These are phyloP conservation scores for Puma concolor DNA, from an alignment of 2,113 vertebrate species.

Conservation along the genomic window DNA sequence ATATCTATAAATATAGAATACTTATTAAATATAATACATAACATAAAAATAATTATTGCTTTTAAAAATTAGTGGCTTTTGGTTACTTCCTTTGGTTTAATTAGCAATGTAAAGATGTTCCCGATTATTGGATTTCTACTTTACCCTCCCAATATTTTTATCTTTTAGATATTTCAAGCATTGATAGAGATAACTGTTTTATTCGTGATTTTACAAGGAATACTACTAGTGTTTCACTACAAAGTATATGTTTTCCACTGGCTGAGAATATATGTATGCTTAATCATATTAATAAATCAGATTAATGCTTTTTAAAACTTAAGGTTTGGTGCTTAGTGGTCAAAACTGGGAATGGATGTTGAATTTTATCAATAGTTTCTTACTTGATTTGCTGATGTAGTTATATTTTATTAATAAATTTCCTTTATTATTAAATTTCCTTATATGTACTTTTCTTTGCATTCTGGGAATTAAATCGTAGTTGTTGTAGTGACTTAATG, in stretches of 20 bases:
- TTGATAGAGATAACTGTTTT: constrained; percentile 5
- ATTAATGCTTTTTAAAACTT: constrained; percentile 9
- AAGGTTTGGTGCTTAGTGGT: background rate
- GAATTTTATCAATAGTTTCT: constrained; percentile 12
- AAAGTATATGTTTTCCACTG: background rate
- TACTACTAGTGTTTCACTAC: background rate
- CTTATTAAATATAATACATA: background rate
- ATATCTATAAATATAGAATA: background rate
- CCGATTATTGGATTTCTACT: constrained; percentile 37
- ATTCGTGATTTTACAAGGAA: constrained; percentile 40
- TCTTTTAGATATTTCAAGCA: background rate
- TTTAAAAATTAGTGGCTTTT: constrained; percentile 45
- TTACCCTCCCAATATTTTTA: background rate
- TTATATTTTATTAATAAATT: background rate
- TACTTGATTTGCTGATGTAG: constrained; percentile 17
- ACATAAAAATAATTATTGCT: background rate
- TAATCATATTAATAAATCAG: constrained; percentile 4
- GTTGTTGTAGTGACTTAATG: background rate
- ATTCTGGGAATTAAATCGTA: constrained; percentile 20
- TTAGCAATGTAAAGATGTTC: constrained; percentile 11
- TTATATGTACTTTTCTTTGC: constrained; percentile 12
- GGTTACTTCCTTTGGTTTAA: background rate
- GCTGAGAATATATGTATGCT: background rate
- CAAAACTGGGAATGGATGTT: background rate
- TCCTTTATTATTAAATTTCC: background rate